A percentile compares a stretch with the other conserved stretches of the same genome.
These are phyloP conservation scores for Leucophora obtusa DNA, from an alignment of 2,888 invertebrate genomes.

Conservation along the genomic window DNA sequence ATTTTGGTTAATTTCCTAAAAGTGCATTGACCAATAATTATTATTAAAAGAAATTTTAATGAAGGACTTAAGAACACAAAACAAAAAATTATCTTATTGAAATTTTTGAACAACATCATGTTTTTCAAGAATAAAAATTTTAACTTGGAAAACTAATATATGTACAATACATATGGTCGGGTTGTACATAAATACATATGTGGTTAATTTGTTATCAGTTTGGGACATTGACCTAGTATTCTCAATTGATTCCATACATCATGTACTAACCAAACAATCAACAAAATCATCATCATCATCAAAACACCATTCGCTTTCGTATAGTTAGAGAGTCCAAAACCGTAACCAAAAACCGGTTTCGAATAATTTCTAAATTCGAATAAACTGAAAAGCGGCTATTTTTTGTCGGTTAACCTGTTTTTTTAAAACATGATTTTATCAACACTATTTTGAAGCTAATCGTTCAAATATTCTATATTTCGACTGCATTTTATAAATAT, in stretches of 20 bases:
- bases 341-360: too few species aligned
- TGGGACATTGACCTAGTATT: conserved; percentile 77
- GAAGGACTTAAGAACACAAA: conserved; percentile 34
- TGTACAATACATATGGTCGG: too few species aligned
- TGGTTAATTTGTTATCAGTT: conserved; percentile 71
- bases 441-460: too few species aligned
- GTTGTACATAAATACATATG: neutral
- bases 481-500: too few species aligned
- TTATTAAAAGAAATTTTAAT: conserved; percentile 28
- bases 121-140: neutral
- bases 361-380: too few species aligned
- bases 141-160: neutral
- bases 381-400: too few species aligned
- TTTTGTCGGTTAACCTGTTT: too few species aligned
- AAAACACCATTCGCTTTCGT: conserved; percentile 37
- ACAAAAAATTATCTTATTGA: neutral
- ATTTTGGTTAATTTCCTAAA: conserved; percentile 30
- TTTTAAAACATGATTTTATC: too few species aligned
- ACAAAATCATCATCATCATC: conserved; percentile 5
- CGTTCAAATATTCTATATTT: too few species aligned
- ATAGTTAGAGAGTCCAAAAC: too few species aligned
- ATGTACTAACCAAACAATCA: conserved; percentile 24
- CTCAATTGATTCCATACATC: conserved; percentile 71
- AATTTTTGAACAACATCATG: neutral
- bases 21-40: conserved; percentile 54